Base-by-base conservation (phyloP, 1,140 invertebrate genomes). In the Sesamia nonagrioides region DNA sequence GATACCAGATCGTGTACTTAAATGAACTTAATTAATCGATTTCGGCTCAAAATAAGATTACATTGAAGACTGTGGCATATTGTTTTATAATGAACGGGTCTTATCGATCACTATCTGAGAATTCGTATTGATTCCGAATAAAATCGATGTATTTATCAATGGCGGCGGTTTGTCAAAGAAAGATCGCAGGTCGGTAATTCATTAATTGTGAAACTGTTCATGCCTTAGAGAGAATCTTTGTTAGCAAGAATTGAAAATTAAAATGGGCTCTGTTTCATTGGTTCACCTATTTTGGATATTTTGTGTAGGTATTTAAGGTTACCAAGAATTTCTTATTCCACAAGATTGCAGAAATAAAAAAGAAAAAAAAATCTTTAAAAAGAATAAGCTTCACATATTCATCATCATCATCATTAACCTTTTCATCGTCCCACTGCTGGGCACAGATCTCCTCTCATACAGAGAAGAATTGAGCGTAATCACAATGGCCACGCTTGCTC, bases 1-100 rank as follows among this genome's bases (percentile, higher is more conserved):
- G 80, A 82, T 82, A 61, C 40, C 35, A 18, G 37, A 58, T 50
- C 42, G 45, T 66, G 61, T 72, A 56, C 40, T 50, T 68, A 74
- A 74, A 48, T 74, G 56, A 33, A 74, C 72, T 58, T 74, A 74
- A 74, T 74, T 60, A 74, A 61, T 74, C 72, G 54, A 61, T 74
- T 74, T 17, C 52, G n/a, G 45, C 42, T 68, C 18, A 27, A 48
- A 60, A 45, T 61, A 35, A 74, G 72, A 74, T 74, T 60, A 74
- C 72, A 61, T 74, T 74, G 72, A 74, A 40, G 33, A 61, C 42
- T 61, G 56, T 74, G 72, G 72, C 56, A 74, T 74, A 74, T 74
- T 45, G 72, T 61, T 60, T 50, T 27, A 50, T n/a, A 54, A 50
- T 54, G 35, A 74, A 33, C 56, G 21, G 17, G 40, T 33, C 72